phyloP scores from a whole-genome alignment of 2,113 vertebrate genomes.

The Picathartes gymnocephalus region DNA sequence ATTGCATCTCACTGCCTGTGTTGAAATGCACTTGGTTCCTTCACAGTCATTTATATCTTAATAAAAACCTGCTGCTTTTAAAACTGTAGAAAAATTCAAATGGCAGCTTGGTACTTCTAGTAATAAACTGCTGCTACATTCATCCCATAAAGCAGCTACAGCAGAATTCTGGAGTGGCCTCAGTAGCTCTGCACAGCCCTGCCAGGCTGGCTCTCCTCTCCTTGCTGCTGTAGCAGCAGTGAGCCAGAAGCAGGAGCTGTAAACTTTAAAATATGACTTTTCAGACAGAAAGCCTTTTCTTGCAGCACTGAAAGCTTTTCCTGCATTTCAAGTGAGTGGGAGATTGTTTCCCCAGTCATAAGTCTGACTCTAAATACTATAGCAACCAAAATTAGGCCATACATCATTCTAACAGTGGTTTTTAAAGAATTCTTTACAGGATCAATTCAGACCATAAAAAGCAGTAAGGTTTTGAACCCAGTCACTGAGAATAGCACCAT shows the following conservation, averaged over 20 bases:
- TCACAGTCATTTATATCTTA: not conserved
- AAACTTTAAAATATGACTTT: slow-evolving; percentile 67
- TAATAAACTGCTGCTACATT: slow-evolving; percentile 36
- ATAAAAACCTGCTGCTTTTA: not conserved
- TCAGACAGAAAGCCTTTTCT: slow-evolving; percentile 35
- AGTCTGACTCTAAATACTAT: slow-evolving; percentile 69
- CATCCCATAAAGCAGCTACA: not conserved
- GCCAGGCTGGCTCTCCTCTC: not conserved
- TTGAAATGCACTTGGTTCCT: not conserved
- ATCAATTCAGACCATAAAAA: slow-evolving; percentile 73
- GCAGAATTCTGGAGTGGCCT: not conserved
- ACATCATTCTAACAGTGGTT: slow-evolving; percentile 78
- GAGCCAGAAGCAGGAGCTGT: slow-evolving; percentile 66
- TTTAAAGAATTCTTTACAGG: slow-evolving; percentile 73
- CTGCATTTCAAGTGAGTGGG: slow-evolving; percentile 60
- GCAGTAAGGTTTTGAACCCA: slow-evolving; percentile 13
- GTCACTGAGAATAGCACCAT: not conserved
- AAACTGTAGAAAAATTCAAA: not conserved
- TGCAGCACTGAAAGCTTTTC: slow-evolving; percentile 29
- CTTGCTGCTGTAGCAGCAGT: slow-evolving; percentile 42
- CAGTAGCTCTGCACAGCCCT: not conserved
- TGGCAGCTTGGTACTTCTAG: slow-evolving; percentile 4
- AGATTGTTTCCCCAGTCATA: slow-evolving; percentile 42
- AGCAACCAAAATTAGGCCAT: slow-evolving; percentile 79
- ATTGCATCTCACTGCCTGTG: not conserved